Evolutionary conservation across 1,140 invertebrate species (phyloP).

Genomic region (Saxidomus purpurata): DNA sequence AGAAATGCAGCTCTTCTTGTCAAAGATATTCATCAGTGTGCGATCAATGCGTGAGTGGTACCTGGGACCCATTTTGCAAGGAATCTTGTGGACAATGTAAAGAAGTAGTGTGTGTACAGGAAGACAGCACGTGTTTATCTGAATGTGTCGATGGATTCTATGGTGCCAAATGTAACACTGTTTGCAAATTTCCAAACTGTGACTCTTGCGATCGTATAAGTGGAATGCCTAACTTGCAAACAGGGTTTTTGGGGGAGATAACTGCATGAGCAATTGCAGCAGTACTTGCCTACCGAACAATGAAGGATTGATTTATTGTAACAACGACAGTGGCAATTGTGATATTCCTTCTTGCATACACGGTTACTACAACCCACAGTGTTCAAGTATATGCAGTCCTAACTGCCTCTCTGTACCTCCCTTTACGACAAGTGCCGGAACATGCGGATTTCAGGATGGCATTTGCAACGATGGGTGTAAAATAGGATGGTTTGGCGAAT

Average conservation of each 20-base stretch:
- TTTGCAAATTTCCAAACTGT: background rate
- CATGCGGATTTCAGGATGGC: conserved; percentile 4
- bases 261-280: conserved; percentile 29
- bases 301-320: conserved; percentile 10
- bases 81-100: conserved; percentile 21
- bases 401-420: background rate
- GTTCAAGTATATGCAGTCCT: background rate
- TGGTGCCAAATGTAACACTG: background rate
- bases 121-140: background rate
- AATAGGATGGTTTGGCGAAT: conserved; percentile 32
- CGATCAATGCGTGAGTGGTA: conserved; percentile 16
- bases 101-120: conserved; percentile 17
- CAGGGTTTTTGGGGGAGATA: conserved; percentile 11
- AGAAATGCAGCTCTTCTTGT: conserved; percentile 10
- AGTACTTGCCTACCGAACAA: background rate
- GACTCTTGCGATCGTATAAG: conserved; percentile 10
- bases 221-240: conserved; percentile 37
- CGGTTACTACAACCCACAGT: conserved; percentile 24
- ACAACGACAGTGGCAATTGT: conserved; percentile 41
- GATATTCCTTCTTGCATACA: background rate
- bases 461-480: conserved; percentile 34
- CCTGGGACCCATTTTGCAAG: conserved; percentile 1
- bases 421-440: background rate
- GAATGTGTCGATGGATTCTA: conserved; percentile 46
- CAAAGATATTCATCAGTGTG: conserved; percentile 6